Conservation (phyloP, 2,113 vertebrate species). For the Ibidorhyncha struthersii region DNA sequence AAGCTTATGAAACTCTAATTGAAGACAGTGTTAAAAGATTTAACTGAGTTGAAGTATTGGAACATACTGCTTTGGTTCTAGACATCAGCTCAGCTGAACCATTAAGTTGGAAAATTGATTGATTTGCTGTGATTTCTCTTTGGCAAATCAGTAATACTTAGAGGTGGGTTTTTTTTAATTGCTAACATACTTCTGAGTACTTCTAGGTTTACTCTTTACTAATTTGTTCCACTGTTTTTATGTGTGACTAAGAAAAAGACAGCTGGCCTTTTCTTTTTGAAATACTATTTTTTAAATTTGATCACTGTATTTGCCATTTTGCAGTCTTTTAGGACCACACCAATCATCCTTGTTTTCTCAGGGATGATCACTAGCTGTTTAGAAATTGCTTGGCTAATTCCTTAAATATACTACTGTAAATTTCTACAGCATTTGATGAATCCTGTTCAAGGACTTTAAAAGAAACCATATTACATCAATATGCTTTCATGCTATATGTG, state of each 20-base stretch:
- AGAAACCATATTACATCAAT: neutral
- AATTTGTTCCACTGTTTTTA: neutral
- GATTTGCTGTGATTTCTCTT: neutral
- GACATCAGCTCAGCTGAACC: neutral
- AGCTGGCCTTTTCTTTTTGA: neutral
- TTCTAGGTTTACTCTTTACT: neutral
- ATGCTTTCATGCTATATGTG: neutral
- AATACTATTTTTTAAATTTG: neutral
- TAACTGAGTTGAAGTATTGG: neutral
- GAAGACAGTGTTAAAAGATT: neutral
- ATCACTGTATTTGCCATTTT: neutral
- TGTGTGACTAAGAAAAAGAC: neutral
- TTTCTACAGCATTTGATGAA: neutral
- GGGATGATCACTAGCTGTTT: neutral
- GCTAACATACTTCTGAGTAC: neutral
- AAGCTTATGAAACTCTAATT: neutral
- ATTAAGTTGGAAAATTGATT: neutral
- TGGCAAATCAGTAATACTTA: neutral
- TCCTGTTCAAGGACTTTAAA: neutral
- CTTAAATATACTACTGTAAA: neutral
- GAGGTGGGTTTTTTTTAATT: neutral
- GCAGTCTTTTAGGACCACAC: neutral
- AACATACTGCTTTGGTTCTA: neutral
- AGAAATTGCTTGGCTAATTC: neutral
- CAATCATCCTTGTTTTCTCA: neutral